phyloP scores from a whole-genome alignment of 2,113 vertebrate genomes.

The Stictonetta naevosa region DNA sequence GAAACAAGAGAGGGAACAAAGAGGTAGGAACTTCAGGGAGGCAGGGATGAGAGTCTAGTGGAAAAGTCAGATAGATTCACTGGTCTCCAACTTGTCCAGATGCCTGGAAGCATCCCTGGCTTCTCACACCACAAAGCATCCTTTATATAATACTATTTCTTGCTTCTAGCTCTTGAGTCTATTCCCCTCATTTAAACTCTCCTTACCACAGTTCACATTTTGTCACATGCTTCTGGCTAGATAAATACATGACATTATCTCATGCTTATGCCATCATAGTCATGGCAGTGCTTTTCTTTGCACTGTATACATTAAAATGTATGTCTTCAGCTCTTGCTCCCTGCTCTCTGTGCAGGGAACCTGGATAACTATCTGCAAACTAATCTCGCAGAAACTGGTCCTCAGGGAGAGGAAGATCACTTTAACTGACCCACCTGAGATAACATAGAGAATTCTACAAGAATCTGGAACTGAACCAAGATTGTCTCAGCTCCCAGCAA shows the following conservation, averaged over 20 bases:
- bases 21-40: not conserved
- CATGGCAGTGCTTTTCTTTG: not conserved
- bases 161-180: not conserved
- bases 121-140: not conserved
- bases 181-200: not conserved
- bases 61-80: not conserved
- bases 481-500: not conserved
- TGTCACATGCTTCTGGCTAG: not conserved
- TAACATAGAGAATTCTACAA: not conserved
- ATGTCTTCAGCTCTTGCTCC: not conserved
- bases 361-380: not conserved
- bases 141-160: not conserved
- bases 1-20: not conserved
- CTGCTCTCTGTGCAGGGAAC: not conserved
- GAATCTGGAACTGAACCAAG: not conserved
- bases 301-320: fast-evolving
- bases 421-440: not conserved
- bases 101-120: not conserved
- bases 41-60: not conserved
- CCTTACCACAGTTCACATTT: not conserved
- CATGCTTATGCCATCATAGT: fast-evolving
- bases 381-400: not conserved
- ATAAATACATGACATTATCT: not conserved
- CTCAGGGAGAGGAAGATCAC: not conserved
- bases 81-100: not conserved